Evolutionary conservation across 2,888 invertebrate species (phyloP).

Genomic region (Opisthograptis luteolata): DNA sequence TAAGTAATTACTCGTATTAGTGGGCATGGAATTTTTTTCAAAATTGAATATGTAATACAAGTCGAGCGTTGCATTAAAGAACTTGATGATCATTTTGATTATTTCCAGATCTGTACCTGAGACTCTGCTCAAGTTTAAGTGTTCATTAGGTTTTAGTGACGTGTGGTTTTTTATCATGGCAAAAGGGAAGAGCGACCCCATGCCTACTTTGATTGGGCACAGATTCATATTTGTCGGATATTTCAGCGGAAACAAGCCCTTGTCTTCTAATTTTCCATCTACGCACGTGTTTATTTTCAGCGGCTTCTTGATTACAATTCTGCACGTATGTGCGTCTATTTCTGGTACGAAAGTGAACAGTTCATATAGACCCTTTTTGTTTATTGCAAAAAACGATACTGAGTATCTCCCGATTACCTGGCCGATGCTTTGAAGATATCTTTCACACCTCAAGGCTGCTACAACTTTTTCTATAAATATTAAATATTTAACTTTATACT

Average conservation of each 20-base stretch:
- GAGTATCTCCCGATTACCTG: constrained; percentile 40
- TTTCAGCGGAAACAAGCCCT: constrained; percentile 51
- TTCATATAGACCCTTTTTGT: constrained; percentile 25
- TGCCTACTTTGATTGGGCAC: constrained; percentile 61
- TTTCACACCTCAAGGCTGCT: constrained; percentile 24
- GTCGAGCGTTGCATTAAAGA: constrained; percentile 58
- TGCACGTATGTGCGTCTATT: constrained; percentile 51
- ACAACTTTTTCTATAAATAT: constrained; percentile 40
- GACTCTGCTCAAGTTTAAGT: constrained; percentile 33
- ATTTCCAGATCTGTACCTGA: constrained; percentile 63
- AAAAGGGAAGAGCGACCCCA: constrained; percentile 59
- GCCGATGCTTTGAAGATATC: constrained; percentile 38
- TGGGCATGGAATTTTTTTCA: constrained; percentile 46
- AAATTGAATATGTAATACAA: constrained; percentile 50
- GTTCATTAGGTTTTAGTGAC: constrained; percentile 48
- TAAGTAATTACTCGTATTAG: constrained; percentile 49
- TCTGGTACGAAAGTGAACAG: constrained; percentile 50
- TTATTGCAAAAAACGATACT: constrained; percentile 48
- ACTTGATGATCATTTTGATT: constrained; percentile 59
- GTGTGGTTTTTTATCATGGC: constrained; percentile 46
- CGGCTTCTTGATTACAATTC: constrained; percentile 33
- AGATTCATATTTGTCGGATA: constrained; percentile 51
- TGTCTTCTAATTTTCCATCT: constrained; percentile 34
- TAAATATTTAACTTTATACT: constrained; percentile 46
- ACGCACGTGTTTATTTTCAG: constrained; percentile 48